Evolutionary conservation across 2,113 vertebrate species (phyloP), one percentile per base, ranked within the genome.

Genomic region (Hippocampus abdominalis): DNA sequence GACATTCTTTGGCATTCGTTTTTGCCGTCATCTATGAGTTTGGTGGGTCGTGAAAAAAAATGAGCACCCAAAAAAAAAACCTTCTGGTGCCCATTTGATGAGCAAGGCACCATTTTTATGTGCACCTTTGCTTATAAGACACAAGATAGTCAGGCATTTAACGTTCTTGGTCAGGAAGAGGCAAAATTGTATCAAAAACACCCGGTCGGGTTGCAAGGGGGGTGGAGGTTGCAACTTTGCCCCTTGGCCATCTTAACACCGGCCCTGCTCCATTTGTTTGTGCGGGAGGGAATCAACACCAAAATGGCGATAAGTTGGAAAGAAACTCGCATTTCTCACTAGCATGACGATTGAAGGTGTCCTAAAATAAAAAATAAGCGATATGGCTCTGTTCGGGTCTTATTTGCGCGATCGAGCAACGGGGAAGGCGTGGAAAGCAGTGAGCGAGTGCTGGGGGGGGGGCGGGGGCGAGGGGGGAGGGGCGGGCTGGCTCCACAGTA

Each of bases 341-440:
- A n/a, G n/a, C 53, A 57, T 9, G 23, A 56, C 27, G 25, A 59
- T 11, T 32, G 56, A 59, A 2, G 57, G 57, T 15, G 27, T 18
- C 27, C 27, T n/a, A n/a, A n/a, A n/a, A n/a, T n/a, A n/a, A n/a
- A 32, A 18, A 60, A 29, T 32, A 36, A 10, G n/a, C n/a, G 3
- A 36, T 36, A 36, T 27, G 11, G 11, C 23, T 16, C 56, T 4
- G 4, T 51, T 71, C 72, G 89, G 93, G 93, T 94, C 78, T 93
- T 89, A 92, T 94, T 90, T 90, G 69, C 20, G 64, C 73, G 74
- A 76, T 84, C 84, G 83, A 90, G 84, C 59, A 77, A 81, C 82
- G 86, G 90, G 90, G 62, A 64, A 64, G 62, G 62, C 57, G 57
- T 27, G 27, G 57, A 60, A 60, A 60, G 27, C 15, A 44, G 42